Base-by-base conservation (phyloP, 2,888 invertebrate genomes). In the Chloroclystis v-ata region DNA sequence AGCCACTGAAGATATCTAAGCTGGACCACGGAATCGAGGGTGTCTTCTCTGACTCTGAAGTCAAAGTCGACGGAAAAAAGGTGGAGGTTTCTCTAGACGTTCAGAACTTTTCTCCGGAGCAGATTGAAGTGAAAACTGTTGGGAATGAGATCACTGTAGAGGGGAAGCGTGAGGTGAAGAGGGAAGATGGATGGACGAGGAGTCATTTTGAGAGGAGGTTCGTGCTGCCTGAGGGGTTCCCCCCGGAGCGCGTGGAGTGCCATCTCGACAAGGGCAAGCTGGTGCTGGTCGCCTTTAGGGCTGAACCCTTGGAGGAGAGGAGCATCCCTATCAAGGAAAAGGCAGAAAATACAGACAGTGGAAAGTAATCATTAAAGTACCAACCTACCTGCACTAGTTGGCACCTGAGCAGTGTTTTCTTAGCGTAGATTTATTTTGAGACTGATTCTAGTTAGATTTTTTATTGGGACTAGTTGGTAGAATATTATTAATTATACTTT, bases 161-260 rank as follows among this genome's bases (percentile, higher is more conserved):
- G 72, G 95, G 93, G 0, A 94, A 92, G 68, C 95, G 94, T 67
- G 94, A 94, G 63, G 91, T 95, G 54, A 92, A 92, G 59, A 89
- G 90, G 33, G 93, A 94, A 57, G 92, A 92, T 60, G 95, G 95
- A 0, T 92, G 90, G 72, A 91, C 94, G 14, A 91, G 92, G 29
- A 90, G 94, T 45, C 93, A 95, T 56, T 94, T 95, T 61, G 90
- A 93, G 50, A 89, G 95, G 37, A 90, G 93, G 49, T 96, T 95
- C 70, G 71, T 91, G 37, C 72, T 96, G 40, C 95, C 96, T 0
- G 91, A 92, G 60, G 94, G 92, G 0, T 93, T 93, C 46, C 93
- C 95, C 48, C 89, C 93, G 4, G 91, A 91, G 51, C 89, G 91
- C 35, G 92, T 95, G 0, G 90, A 91, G 49, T 94, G 95, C 1